Evolutionary conservation across 2,888 invertebrate species (phyloP).

Genomic region (Dicranocentrus wangi): DNA sequence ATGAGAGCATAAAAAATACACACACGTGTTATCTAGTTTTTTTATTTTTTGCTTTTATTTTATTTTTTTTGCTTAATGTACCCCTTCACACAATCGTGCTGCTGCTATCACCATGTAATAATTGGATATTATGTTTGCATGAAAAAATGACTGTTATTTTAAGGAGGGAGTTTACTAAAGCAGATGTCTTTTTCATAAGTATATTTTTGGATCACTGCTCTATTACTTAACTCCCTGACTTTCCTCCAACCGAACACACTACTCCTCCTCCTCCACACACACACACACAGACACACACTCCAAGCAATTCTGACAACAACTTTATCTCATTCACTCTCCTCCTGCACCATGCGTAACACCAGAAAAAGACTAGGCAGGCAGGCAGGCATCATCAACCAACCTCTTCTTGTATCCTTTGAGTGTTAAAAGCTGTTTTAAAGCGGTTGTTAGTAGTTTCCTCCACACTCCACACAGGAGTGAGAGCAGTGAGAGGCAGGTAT

Average conservation of each 20-base stretch:
- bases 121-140: too few species aligned
- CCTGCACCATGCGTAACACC: not conserved
- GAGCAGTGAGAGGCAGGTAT: not conserved
- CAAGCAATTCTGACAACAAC: not conserved
- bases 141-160: too few species aligned
- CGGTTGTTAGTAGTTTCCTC: conserved; percentile 44
- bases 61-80: too few species aligned
- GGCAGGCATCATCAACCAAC: too few species aligned
- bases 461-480: not conserved
- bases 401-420: conserved; percentile 5
- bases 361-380: too few species aligned
- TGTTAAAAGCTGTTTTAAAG: conserved; percentile 55
- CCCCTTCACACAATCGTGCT: too few species aligned
- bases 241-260: conserved; percentile 22
- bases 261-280: conserved; percentile 23
- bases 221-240: conserved; percentile 64
- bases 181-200: conserved; percentile 71
- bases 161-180: conserved; percentile 37
- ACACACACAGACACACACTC: conserved; percentile 1
- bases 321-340: not conserved
- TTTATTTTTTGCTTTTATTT: too few species aligned
- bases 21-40: too few species aligned
- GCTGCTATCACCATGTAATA: too few species aligned
- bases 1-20: too few species aligned
- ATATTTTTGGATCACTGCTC: conserved; percentile 71